These are phyloP conservation scores for Stenchaetothrips biformis DNA, from an alignment of 2,888 invertebrate genomes.

Conservation along the genomic window DNA sequence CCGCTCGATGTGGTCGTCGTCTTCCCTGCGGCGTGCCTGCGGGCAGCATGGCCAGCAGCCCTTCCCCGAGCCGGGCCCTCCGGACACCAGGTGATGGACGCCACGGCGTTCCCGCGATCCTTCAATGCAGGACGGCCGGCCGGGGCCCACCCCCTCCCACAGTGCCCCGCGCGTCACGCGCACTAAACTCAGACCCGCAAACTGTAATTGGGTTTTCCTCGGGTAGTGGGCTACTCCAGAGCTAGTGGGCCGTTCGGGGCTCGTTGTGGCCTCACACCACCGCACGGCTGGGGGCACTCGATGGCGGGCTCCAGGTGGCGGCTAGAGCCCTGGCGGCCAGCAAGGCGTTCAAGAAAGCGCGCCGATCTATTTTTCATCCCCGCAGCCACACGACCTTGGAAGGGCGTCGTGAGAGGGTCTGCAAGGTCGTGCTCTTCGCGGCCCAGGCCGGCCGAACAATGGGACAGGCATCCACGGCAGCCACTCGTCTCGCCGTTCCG, in stretches of 20 bases:
- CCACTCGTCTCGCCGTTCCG: neutral
- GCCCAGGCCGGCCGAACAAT: neutral
- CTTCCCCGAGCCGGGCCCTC: neutral
- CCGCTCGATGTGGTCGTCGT: too few species aligned
- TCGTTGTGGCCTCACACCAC: neutral
- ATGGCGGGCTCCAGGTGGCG: neutral
- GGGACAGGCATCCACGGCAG: neutral
- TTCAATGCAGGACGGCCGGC: neutral
- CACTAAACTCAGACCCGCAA: constrained; percentile 17
- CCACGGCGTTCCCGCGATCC: neutral
- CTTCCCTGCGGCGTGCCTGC: too few species aligned
- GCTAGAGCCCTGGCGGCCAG: neutral
- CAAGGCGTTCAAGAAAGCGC: too few species aligned
- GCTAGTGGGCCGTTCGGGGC: neutral
- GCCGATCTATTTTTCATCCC: neutral
- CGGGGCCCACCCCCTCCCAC: neutral
- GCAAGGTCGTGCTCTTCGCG: too few species aligned
- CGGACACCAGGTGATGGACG: constrained; percentile 1
- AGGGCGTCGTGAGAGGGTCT: neutral
- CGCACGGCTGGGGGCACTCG: neutral
- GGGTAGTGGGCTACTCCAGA: neutral
- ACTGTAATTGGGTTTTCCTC: constrained; percentile 17
- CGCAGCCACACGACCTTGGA: neutral
- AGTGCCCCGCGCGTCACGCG: neutral
- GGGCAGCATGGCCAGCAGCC: too few species aligned